phyloP scores from a whole-genome alignment of 2,888 invertebrate genomes.

The Coronaproctus castanopsis region DNA sequence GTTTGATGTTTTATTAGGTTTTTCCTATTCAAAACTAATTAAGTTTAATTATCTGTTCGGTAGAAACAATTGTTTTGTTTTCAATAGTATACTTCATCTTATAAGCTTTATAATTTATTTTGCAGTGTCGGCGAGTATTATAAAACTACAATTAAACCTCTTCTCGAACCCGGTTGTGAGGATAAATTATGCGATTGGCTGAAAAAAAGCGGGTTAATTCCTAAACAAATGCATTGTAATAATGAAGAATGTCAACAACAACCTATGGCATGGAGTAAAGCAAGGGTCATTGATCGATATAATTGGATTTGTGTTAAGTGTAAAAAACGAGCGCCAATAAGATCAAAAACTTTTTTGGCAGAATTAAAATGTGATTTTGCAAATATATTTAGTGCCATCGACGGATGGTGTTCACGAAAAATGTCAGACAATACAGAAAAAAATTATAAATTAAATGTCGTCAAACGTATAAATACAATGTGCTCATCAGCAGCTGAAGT shows the following conservation, averaged over 20 bases:
- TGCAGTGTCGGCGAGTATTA: conserved; percentile 28
- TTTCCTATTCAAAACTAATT: no score
- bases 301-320: conserved; percentile 33
- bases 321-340: conserved; percentile 28
- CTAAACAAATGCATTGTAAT: conserved; percentile 27
- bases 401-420: conserved; percentile 14
- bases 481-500: conserved; percentile 32
- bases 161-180: conserved; percentile 32
- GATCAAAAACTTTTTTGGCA: conserved; percentile 38
- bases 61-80: no score
- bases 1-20: no score
- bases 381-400: conserved; percentile 13
- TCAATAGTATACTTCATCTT: no score
- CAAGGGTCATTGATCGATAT: conserved; percentile 31
- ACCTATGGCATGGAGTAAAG: conserved; percentile 30
- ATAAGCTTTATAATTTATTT: no score
- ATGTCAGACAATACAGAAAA: conserved; percentile 11
- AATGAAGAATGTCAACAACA: conserved; percentile 26
- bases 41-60: no score
- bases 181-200: conserved; percentile 33
- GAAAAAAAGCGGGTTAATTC: conserved; percentile 31
- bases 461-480: conserved; percentile 35
- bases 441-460: conserved; percentile 26
- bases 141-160: conserved; percentile 30
- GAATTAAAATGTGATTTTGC: conserved; percentile 38